Evolutionary conservation across 2,797 vertebrate species (phyloP).

Genomic region (Odontamblyopus lacepedii): DNA sequence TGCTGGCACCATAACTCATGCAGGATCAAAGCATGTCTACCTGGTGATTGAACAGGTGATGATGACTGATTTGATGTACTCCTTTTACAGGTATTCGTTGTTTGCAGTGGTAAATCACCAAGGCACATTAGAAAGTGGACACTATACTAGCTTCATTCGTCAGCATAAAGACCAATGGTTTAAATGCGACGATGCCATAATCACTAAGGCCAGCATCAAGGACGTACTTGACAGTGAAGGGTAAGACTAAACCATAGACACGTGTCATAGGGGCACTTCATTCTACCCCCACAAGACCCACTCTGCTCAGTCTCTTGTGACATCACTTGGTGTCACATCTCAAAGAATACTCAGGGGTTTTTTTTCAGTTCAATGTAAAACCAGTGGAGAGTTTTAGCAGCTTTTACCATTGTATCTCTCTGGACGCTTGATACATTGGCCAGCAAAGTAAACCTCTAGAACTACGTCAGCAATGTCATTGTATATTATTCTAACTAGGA

Average conservation of each 20-base stretch:
- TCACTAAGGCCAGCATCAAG: slow-evolving; percentile 99
- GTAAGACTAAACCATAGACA: slow-evolving; percentile 65
- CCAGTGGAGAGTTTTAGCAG: too few species aligned
- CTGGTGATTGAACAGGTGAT: not conserved
- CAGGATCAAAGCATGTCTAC: not conserved
- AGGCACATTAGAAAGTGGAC: slow-evolving; percentile 97
- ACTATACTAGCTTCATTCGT: slow-evolving; percentile 98
- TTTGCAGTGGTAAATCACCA: slow-evolving; percentile 99
- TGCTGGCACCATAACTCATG: not conserved
- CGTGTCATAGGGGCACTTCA: not conserved
- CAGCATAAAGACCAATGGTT: slow-evolving; percentile 99
- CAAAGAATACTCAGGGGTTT: too few species aligned
- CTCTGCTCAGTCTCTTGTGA: too few species aligned
- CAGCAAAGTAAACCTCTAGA: not conserved
- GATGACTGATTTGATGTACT: not conserved
- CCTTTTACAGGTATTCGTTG: slow-evolving; percentile 90
- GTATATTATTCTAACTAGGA: not conserved
- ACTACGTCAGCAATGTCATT: not conserved
- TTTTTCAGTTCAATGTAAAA: too few species aligned
- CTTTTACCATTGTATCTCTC: too few species aligned
- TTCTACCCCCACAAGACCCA: not conserved
- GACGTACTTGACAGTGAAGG: slow-evolving; percentile 99
- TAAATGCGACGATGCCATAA: slow-evolving; percentile 98
- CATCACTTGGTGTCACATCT: too few species aligned
- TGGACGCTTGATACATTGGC: too few species aligned